Evolutionary conservation across 1,140 invertebrate species (phyloP), one percentile per base, ranked within the genome.

Genomic region (Drosophila orena): DNA sequence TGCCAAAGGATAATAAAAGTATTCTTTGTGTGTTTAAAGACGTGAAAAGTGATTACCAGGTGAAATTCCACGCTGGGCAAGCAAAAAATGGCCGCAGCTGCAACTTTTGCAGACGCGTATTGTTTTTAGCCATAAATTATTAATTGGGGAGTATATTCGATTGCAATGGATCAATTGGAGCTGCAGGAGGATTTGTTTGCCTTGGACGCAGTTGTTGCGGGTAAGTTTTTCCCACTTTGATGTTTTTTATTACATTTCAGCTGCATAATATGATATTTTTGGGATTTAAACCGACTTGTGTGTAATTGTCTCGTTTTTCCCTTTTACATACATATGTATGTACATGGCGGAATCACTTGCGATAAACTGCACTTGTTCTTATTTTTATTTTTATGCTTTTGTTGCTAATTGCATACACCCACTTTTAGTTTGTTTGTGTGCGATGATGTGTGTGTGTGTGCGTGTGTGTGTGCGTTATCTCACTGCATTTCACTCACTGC

Each of bases 341-440:
- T 17, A 17, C 17, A 75, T 70, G 79, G 83, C 59, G 75, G 75
- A 86, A 27, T 24, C 20, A 46, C 50, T 58, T 38, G 37, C 38
- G 34, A 62, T 50, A 64, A 77, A 62, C 47, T 58, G 55, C 58
- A 58, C 44, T 42, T 40, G 30, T 27, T 57, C 42, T 40, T 58
- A 17, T 3, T 30, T 57, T 40, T 58, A 17, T 3, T 30, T 57
- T 52, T 38, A 10, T 60, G 47, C 58, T 62, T 49, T 66, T 53
- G 70, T 66, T 46, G 62, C 50, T 75, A 72, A 81, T 83, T 86
- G 83, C 79, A 88, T 88, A 86, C 83, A 83, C 83, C 83, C 75
- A 76, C 83, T 59, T 55, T 69, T 65, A 55, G 37, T 27, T 38
- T 66, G 61, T 20, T 37, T 42, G 52, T 37, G 44, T 64, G 49